These are phyloP conservation scores for Characodon lateralis DNA, from an alignment of 2,797 vertebrate species.

Conservation along the genomic window DNA sequence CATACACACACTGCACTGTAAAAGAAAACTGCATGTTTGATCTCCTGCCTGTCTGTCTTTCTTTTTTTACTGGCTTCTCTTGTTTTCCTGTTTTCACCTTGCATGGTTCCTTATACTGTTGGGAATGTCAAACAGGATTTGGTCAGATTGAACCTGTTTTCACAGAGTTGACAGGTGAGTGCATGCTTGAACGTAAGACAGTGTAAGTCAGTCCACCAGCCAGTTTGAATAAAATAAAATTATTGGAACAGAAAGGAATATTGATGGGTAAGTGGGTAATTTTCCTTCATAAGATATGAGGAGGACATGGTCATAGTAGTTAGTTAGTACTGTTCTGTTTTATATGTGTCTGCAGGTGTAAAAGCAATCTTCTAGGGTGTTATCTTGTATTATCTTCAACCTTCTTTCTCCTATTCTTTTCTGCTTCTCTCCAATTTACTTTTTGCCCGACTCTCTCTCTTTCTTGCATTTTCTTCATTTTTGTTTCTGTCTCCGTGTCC, in stretches of 20 bases:
- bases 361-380: too few relatives aligned
- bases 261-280: neutral
- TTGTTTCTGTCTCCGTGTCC: too few relatives aligned
- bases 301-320: neutral
- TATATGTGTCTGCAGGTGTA: too few relatives aligned
- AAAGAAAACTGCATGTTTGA: constrained; percentile 58
- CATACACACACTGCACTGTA: constrained; percentile 43
- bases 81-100: constrained; percentile 12
- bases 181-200: neutral
- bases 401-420: too few relatives aligned
- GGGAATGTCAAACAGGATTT: neutral
- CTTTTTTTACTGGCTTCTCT: constrained; percentile 14
- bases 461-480: too few relatives aligned
- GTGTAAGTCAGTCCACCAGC: neutral
- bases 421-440: too few relatives aligned
- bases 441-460: too few relatives aligned
- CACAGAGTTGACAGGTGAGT: neutral
- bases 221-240: neutral
- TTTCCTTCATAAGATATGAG: neutral
- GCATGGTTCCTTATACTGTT: neutral
- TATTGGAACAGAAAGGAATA: neutral
- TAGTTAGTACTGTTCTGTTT: too few relatives aligned
- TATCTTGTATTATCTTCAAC: too few relatives aligned
- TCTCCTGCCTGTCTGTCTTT: constrained; percentile 52
- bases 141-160: neutral